Evolutionary conservation across 2,888 invertebrate species (phyloP), one percentile per base, ranked within the genome.

Genomic region (Tenthredo mesomela): DNA sequence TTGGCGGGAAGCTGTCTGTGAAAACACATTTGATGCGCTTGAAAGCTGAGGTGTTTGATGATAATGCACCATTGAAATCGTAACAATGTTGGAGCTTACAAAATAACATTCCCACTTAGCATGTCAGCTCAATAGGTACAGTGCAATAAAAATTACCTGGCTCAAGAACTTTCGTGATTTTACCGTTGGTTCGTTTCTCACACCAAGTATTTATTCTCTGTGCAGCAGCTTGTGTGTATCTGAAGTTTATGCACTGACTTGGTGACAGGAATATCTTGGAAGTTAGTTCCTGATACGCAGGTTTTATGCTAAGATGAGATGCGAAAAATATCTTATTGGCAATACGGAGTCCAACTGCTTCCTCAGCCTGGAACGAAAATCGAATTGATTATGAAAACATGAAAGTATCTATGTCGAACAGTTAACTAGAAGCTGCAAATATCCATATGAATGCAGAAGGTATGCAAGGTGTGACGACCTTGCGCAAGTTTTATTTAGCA

Each of bases 181-280:
- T 97, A 12, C 96, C 93, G 84, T 97, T 96, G 0, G 99, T 99
- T 90, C 97, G 95, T 6, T 95, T 92, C 90, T 96, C 96, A 65
- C 95, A 97, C 97, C 98, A 98, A 54, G 93, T 89, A 91, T 99
- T 99, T 78, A 99, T 98, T 0, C 91, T 92, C 6, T 92, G 87
- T 6, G 94, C 93, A 0, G 93, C 88, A 0, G 94, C 94, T 1
- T 91, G 92, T 1, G 88, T 89, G 0, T 94, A 92, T 0, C 84
- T 88, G 88, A 98, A 98, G 89, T 97, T 92, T 0, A 97, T 86
- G 71, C 94, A 93, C 89, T 96, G 94, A 7, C 96, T 95, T 40
- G 94, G 95, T 0, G 97, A 95, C 70, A 94, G 93, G 90, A 97
- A 97, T 47, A 95, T 93, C 70, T 95, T 94, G 10, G 94, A 90